Conservation (phyloP, 1,140 invertebrate species). For the Dryas iulia region DNA sequence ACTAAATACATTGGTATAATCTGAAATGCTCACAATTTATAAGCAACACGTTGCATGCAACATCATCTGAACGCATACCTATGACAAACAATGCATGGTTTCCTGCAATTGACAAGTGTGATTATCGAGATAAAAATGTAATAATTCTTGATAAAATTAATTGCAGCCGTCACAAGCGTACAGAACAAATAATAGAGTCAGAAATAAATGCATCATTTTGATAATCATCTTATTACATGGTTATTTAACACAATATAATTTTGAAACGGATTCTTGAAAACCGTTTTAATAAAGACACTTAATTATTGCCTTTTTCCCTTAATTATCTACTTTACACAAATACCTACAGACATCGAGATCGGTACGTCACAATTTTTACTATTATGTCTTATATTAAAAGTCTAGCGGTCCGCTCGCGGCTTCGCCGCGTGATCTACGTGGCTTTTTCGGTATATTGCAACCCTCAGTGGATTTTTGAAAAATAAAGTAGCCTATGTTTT, state of each 20-base stretch:
- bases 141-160: constrained; percentile 53
- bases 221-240: constrained; percentile 10
- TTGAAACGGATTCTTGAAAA: not conserved
- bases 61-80: constrained; percentile 44
- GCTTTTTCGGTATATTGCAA: too few relatives aligned
- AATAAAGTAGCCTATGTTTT: too few relatives aligned
- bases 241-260: constrained; percentile 10
- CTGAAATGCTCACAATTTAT: constrained; percentile 39
- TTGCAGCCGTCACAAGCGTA: constrained; percentile 40
- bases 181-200: constrained; percentile 20
- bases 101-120: constrained; percentile 47
- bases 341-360: too few relatives aligned
- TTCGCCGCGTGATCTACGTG: too few relatives aligned
- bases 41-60: constrained; percentile 46
- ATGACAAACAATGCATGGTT: constrained; percentile 61
- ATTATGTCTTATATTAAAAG: too few relatives aligned
- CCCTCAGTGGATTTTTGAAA: too few relatives aligned
- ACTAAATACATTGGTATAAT: constrained; percentile 32
- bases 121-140: constrained; percentile 45
- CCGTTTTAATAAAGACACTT: not conserved
- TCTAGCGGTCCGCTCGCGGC: too few relatives aligned
- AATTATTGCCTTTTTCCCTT: not conserved
- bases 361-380: too few relatives aligned
- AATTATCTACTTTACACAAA: too few relatives aligned
- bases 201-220: constrained; percentile 16